Percentiles rank a stretch among this genome's conserved stretches.
Evolutionary conservation across 1,140 invertebrate species (phyloP).

Genomic region (Drosophila pseudoananassae): DNA sequence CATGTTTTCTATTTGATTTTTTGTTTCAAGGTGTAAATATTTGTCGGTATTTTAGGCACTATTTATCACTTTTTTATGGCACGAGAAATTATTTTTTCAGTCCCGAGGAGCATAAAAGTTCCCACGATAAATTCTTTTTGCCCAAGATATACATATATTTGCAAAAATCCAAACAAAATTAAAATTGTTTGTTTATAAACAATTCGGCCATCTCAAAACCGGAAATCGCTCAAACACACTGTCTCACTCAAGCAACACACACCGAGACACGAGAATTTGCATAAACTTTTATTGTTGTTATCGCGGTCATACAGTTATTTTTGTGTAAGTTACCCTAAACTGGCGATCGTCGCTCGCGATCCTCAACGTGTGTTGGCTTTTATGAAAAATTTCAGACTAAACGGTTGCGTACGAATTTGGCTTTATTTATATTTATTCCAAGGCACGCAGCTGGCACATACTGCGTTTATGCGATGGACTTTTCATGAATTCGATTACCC

Average conservation of each 20-base stretch:
- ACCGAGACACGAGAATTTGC: constrained; percentile 40
- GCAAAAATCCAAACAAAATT: constrained; percentile 11
- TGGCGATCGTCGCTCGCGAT: constrained; percentile 39
- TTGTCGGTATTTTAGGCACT: constrained; percentile 6
- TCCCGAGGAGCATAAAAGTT: constrained; percentile 13
- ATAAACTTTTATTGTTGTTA: constrained; percentile 49
- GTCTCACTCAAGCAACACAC: constrained; percentile 17
- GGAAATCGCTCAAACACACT: constrained; percentile 52
- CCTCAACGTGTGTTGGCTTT: constrained; percentile 40
- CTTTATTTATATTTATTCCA: constrained; percentile 67
- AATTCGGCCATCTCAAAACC: constrained; percentile 35
- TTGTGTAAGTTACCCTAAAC: constrained; percentile 24
- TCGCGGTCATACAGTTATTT: constrained; percentile 43
- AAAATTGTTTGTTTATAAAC: constrained; percentile 61
- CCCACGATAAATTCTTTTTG: constrained; percentile 26
- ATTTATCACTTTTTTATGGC: constrained; percentile 21
- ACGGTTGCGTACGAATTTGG: constrained; percentile 69
- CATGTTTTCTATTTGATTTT: background rate
- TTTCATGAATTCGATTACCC: too few species aligned
- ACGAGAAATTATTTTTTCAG: constrained; percentile 22
- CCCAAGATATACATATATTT: constrained; percentile 5
- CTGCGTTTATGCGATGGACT: too few species aligned
- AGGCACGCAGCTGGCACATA: constrained; percentile 49
- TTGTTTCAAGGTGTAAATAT: constrained; percentile 14
- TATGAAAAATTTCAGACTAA: constrained; percentile 71